These are phyloP conservation scores for Acanthiza pusilla DNA, from an alignment of 2,797 vertebrate genomes.

Conservation along the genomic window DNA sequence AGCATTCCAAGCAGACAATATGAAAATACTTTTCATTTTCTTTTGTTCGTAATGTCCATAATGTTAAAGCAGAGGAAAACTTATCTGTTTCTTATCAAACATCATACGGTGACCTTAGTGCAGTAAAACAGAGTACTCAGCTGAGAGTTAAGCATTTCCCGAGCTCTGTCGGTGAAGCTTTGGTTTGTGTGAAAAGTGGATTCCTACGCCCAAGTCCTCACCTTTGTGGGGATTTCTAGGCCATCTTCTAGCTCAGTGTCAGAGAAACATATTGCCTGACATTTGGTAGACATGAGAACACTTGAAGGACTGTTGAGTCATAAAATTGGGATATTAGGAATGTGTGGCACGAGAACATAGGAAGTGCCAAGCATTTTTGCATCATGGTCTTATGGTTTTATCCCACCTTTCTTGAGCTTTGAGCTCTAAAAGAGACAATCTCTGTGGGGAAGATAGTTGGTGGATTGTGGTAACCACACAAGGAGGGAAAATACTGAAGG, in stretches of 20 bases:
- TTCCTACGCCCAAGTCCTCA: background rate
- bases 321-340: background rate
- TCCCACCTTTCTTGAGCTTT: background rate
- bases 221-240: background rate
- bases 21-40: background rate
- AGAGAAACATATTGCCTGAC: background rate
- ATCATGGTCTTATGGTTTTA: background rate
- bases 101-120: background rate
- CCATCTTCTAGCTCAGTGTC: background rate
- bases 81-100: background rate
- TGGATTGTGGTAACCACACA: rapidly evolving
- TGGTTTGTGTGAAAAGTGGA: background rate
- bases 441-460: background rate
- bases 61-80: background rate
- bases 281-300: background rate
- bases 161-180: background rate
- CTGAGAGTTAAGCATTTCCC: background rate
- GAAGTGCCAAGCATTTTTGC: background rate
- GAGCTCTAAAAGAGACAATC: background rate
- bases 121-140: background rate
- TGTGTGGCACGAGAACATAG: background rate
- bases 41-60: background rate
- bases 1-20: background rate
- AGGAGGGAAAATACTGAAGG: background rate
- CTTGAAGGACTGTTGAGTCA: background rate